Base-by-base conservation (phyloP, 2,888 invertebrate species). In the Osedax frankpressi region DNA sequence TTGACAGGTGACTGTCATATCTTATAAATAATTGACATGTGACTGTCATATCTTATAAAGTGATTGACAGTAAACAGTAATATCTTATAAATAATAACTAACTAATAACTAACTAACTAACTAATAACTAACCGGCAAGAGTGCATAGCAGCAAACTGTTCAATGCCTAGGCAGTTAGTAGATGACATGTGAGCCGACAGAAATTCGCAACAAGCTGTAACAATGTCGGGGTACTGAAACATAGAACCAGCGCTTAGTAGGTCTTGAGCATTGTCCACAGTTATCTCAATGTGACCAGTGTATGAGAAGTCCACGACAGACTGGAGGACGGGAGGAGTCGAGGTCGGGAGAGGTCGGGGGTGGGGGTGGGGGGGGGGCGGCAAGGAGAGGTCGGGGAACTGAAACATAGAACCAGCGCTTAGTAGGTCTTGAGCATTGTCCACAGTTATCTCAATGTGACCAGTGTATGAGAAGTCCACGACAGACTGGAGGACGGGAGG, bases 341-440 rank as follows among this genome's bases (percentile, higher is more conserved):
- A 27, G 80, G 81, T 81, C 82, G 81, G 1, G 82, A 81, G 11
- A 81, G 81, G 44, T 82, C 79, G 27, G n/a, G n/a, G n/a, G n/a
- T n/a, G n/a, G n/a, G n/a, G n/a, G n/a, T n/a, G n/a, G n/a, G n/a
- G n/a, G n/a, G n/a, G n/a, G n/a, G n/a, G n/a, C n/a, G n/a, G n/a
- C n/a, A n/a, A n/a, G n/a, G n/a, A n/a, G n/a, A n/a, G n/a, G 71
- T 79, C 81, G 11, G 82, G 82, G 75, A 81, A 84, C 75, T 84
- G 81, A 74, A 84, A 83, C 74, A 82, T 76, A 70, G 80, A 80
- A 0, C 81, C 83, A 71, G 84, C 83, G 59, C 82, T 81, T 71
- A 85, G 77, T 75, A 84, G 76, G 76, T 84, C 84, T 76, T 84
- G 83, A 71, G 83, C 84, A 77, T 83, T 84, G 70, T 82, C 82